Percentiles rank a stretch among this genome's conserved stretches.
Evolutionary conservation across 1,140 invertebrate genomes (phyloP).

Genomic region (Bombus vancouverensis): DNA sequence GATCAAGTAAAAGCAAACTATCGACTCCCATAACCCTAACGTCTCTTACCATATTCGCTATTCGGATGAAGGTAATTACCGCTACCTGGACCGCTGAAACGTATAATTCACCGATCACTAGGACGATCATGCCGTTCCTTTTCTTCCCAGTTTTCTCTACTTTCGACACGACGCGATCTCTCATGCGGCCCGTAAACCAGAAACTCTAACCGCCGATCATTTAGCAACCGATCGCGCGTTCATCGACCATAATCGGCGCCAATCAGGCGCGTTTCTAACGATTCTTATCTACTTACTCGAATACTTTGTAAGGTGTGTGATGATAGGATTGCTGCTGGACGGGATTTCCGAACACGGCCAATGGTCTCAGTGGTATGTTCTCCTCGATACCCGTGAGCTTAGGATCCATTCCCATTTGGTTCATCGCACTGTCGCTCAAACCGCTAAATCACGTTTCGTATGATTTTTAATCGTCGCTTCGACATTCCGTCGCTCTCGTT

Average conservation of each 20-base stretch:
- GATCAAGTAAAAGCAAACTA: constrained; percentile 61
- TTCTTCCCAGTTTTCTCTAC: background rate
- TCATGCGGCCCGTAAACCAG: background rate
- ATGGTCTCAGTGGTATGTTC: constrained; percentile 89
- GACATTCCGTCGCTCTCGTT: too few relatives aligned
- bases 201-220: background rate
- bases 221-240: background rate
- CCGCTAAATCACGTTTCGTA: constrained; percentile 62
- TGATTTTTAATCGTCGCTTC: too few relatives aligned
- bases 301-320: constrained; percentile 81
- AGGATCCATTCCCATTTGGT: constrained; percentile 75
- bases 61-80: constrained; percentile 83
- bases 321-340: constrained; percentile 83
- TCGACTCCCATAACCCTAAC: constrained; percentile 65
- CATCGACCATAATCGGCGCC: background rate
- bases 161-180: background rate
- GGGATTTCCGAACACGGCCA: constrained; percentile 87
- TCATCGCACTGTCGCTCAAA: constrained; percentile 77
- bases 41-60: constrained; percentile 82
- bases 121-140: background rate
- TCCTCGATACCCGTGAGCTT: constrained; percentile 84
- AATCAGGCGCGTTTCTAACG: background rate
- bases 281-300: constrained; percentile 86
- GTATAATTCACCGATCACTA: constrained; percentile 65
- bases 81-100: constrained; percentile 83